These are phyloP conservation scores for Toxotes chatareus DNA, from an alignment of 2,113 vertebrate genomes.

Conservation along the genomic window DNA sequence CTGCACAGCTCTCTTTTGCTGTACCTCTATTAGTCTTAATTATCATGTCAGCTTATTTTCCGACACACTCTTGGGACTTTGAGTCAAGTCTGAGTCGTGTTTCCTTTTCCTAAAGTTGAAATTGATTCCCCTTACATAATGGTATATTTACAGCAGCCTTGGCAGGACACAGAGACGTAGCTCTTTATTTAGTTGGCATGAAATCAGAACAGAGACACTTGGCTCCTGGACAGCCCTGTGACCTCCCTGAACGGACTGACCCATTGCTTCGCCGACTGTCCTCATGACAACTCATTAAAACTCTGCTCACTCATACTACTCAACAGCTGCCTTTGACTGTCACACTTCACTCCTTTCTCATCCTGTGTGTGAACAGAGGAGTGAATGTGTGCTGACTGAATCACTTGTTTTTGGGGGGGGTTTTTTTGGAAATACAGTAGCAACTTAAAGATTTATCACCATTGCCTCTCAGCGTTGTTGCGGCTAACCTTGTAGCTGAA, in stretches of 20 bases:
- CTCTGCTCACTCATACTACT: slow-evolving; percentile 9
- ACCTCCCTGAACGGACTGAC: slow-evolving; percentile 63
- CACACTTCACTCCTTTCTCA: neutral
- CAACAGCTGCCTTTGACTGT: slow-evolving; percentile 17
- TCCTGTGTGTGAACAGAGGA: slow-evolving; percentile 2
- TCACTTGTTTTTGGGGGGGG: neutral
- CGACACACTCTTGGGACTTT: slow-evolving; percentile 26
- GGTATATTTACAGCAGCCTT: slow-evolving; percentile 78
- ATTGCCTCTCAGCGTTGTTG: neutral
- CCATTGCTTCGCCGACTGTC: slow-evolving; percentile 35
- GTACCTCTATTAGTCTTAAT: slow-evolving; percentile 27
- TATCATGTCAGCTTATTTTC: slow-evolving; percentile 29
- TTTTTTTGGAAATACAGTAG: neutral
- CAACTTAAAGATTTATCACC: neutral
- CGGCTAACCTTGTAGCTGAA: slow-evolving; percentile 17
- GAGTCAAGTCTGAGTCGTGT: slow-evolving; percentile 39
- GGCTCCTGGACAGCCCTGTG: slow-evolving; percentile 63
- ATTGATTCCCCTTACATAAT: slow-evolving; percentile 77
- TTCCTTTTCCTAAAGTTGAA: slow-evolving; percentile 65
- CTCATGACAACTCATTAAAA: slow-evolving; percentile 45
- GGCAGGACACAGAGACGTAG: slow-evolving; percentile 70
- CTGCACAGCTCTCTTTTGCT: neutral
- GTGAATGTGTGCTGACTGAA: neutral
- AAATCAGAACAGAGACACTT: slow-evolving; percentile 69
- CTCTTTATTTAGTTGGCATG: slow-evolving; percentile 75